phyloP scores from a whole-genome alignment of 2,888 invertebrate genomes.

The Troides helena region DNA sequence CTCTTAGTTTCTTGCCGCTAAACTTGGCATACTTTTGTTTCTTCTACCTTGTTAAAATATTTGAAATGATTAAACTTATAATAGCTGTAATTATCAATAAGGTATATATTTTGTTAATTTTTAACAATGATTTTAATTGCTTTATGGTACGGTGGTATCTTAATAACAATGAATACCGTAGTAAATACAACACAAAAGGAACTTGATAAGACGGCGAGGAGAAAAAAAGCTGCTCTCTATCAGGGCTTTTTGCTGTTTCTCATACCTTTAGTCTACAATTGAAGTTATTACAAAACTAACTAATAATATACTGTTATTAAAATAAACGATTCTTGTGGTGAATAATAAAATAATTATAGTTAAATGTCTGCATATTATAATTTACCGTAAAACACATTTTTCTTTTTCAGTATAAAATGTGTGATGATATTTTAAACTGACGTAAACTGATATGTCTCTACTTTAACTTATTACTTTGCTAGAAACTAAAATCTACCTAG shows the following conservation, averaged over 20 bases:
- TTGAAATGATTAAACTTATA: neutral
- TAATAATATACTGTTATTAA: too few relatives aligned
- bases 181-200: constrained; percentile 16
- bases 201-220: constrained; percentile 3
- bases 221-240: constrained; percentile 1
- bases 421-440: too few relatives aligned
- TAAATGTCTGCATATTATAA: too few relatives aligned
- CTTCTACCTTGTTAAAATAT: neutral
- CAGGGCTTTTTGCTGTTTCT: neutral
- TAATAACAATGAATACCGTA: constrained; percentile 9
- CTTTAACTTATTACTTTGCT: too few relatives aligned
- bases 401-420: too few relatives aligned
- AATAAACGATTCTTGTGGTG: too few relatives aligned
- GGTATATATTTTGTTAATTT: constrained; percentile 6
- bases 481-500: too few relatives aligned
- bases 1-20: too few relatives aligned
- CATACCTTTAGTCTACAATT: neutral
- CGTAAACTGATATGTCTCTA: too few relatives aligned
- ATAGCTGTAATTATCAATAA: neutral
- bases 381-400: too few relatives aligned
- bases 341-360: too few relatives aligned
- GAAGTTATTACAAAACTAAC: neutral
- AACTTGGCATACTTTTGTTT: too few relatives aligned
- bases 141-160: constrained; percentile 26
- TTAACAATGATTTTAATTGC: neutral